Evolutionary conservation across 2,797 vertebrate genomes (phyloP), one percentile per base, ranked within the genome.

Genomic region (Anolis apletophallus): DNA sequence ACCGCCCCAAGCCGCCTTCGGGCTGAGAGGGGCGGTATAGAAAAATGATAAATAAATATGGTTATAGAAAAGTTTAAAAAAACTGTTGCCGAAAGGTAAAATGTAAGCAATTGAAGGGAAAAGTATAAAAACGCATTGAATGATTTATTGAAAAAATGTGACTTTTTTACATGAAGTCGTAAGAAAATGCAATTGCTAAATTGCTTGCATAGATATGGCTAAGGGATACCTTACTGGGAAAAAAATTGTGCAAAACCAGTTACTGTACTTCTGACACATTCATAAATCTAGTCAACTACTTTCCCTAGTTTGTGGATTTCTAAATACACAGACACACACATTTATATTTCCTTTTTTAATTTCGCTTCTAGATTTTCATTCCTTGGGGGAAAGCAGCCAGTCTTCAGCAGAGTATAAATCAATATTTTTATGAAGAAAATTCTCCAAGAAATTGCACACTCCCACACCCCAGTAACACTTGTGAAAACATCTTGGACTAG

Each of bases 391-490:
- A 26, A 40, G 34, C 40, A 67, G 52, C 50, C 68, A 19, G 10
- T 14, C 40, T 46, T 59, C 36, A 69, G 32, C n/a, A 59, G 76
- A 68, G 72, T 64, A 36, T 10, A 59, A 52, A 34, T 50, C 36
- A 11, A 50, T n/a, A 29, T 81, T 86, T 85, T 86, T 52, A 36
- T 73, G 69, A 21, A 80, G 69, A 74, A 85, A 86, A 86, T 74
- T 86, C 57, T 54, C 40, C 21, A 74, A 54, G 40, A 75, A 73
- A 84, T 76, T 32, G 59, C 19, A 67, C 11, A 59, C 26, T 46
- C 59, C 21, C 52, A 73, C 61, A 80, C 74, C 23, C 32, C 57
- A 50, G 50, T 64, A 86, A 72, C 85, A 74, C 40, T 80, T 80
- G 55, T 75, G 79, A 67, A 86, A 75, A 81, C 79, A 86, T 75